Base-by-base conservation (phyloP, 2,888 invertebrate genomes). In the Hypolimnas misippus region DNA sequence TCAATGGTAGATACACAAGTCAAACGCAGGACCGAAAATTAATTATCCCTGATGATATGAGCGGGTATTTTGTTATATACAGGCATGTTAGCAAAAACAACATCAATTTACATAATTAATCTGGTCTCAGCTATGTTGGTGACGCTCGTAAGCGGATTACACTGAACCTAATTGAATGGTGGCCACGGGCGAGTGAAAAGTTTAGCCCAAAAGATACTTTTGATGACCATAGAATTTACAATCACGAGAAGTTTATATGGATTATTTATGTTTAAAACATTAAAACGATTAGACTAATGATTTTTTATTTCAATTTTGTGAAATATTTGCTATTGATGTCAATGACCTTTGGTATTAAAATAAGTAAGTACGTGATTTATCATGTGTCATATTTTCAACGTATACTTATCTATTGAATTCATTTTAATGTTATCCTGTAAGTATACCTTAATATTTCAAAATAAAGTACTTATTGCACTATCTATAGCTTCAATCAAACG, bases 71-170 rank as follows among this genome's bases (percentile, higher is more conserved):
- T 46, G 46, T 61, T 61, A 62, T 63, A 62, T 50, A 60, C 57
- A 21, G 46, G 46, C 55, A 19, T 57, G 63, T 68, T 65, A 72
- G 76, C 72, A 76, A 78, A 75, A 83, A 81, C 77, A 81, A 76
- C 75, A 78, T 74, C 76, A 82, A 85, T 87, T 85, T 83, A 76
- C 84, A 85, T 87, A 84, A 87, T 87, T 81, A 87, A 86, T 85
- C 82, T 75, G 72, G 67, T 67, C 70, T 67, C 69, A 70, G 71
- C 68, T 35, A 73, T 74, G 73, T 64, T 67, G 69, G 73, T 77
- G 78, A 77, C 71, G 63, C 61, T 64, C 65, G 70, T 79, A 79
- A 81, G 81, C 76, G 77, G 84, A 85, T 87, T 86, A 84, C 68
- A 70, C 61, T 73, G 73, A 77, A 74, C 79, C 76, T 83, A 87